Conservation (phyloP, 64 coral and sea anemone species). For the Pocillopora verrucosa region DNA sequence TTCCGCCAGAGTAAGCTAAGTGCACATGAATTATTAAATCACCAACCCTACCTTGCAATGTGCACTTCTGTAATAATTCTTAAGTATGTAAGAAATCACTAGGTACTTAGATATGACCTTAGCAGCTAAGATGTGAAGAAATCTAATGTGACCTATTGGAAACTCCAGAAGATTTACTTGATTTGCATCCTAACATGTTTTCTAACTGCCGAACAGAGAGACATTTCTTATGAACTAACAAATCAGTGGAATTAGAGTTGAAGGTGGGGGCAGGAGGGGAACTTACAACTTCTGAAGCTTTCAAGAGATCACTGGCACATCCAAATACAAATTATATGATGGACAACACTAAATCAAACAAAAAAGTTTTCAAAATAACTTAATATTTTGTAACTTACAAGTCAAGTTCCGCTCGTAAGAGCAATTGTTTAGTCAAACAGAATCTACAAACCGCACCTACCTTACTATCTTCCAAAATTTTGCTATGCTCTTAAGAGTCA, state of each 20-base stretch:
- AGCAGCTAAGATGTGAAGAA: background rate
- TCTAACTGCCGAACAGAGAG: no score
- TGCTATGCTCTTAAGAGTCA: background rate
- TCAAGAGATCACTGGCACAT: background rate
- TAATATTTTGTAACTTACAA: background rate
- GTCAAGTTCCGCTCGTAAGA: background rate
- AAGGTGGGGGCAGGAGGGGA: background rate
- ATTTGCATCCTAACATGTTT: no score
- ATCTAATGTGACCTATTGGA: no score
- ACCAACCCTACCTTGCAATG: slow-evolving; percentile 16
- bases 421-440: background rate
- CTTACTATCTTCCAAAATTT: background rate
- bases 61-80: background rate
- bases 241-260: no score
- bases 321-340: background rate
- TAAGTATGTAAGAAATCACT: background rate
- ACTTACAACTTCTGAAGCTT: background rate
- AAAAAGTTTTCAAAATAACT: background rate
- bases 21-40: background rate
- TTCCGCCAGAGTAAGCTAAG: background rate
- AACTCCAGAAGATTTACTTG: no score
- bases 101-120: background rate
- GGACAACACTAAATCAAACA: background rate
- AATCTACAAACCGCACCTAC: background rate
- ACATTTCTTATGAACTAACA: no score